Evolutionary conservation across 1,140 invertebrate species (phyloP).

Genomic region (Aporrectodea caliginosa): DNA sequence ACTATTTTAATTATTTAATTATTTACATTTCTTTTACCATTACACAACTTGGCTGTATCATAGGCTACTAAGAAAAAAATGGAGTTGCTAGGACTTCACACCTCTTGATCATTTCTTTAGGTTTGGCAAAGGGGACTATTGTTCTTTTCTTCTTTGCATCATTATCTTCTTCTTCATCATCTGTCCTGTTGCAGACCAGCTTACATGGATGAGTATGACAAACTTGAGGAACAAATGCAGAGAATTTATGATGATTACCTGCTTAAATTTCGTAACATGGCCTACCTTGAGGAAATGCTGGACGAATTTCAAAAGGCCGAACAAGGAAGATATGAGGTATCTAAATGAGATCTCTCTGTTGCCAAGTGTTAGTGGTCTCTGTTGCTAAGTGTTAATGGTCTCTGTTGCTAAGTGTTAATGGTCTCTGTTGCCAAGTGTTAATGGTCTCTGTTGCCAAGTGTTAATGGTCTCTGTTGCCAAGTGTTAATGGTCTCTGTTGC

Average conservation of each 20-base stretch:
- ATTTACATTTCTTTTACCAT: background rate
- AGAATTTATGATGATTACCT: constrained; percentile 71
- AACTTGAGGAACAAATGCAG: constrained; percentile 79
- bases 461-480: too few species aligned
- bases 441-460: too few species aligned
- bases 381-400: too few species aligned
- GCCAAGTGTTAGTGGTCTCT: too few species aligned
- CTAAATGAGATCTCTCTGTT: too few species aligned
- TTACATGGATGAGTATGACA: constrained; percentile 94
- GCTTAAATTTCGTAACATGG: constrained; percentile 1
- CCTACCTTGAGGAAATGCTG: constrained; percentile 8
- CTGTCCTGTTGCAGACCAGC: constrained; percentile 69
- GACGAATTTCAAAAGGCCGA: background rate
- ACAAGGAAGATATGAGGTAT: constrained; percentile 5
- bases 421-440: too few species aligned
- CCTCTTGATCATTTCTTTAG: background rate
- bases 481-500: too few species aligned
- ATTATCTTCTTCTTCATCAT: constrained; percentile 24
- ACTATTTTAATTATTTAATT: background rate
- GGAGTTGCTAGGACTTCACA: background rate
- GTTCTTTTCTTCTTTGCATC: background rate
- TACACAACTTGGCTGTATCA: background rate
- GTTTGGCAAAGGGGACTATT: background rate
- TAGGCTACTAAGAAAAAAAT: background rate
- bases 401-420: too few species aligned